Percentiles rank a stretch among this genome's conserved stretches.
Evolutionary conservation across 2,888 invertebrate species (phyloP).

Genomic region (Hydraecia micacea): DNA sequence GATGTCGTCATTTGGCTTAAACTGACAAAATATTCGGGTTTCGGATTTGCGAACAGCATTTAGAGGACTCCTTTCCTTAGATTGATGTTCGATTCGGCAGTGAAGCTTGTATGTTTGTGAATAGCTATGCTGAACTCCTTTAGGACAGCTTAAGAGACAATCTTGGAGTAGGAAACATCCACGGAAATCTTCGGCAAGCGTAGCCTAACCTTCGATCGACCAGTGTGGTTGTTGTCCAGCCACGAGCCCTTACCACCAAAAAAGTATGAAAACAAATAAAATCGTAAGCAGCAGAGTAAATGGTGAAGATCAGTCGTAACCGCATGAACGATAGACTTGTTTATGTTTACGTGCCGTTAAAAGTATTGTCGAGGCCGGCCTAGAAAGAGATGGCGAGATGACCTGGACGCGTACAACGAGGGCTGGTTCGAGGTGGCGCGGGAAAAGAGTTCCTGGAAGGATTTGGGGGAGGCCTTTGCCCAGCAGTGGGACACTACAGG

Average conservation of each 20-base stretch:
- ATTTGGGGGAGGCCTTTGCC: too few species aligned
- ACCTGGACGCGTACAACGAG: too few species aligned
- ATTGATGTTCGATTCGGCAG: not conserved
- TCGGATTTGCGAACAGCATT: not conserved
- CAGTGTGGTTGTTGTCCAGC: not conserved
- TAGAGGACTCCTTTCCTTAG: not conserved
- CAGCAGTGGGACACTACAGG: too few species aligned
- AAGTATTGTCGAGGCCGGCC: too few species aligned
- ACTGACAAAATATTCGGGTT: not conserved
- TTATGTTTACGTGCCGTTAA: conserved; percentile 50
- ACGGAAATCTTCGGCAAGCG: not conserved
- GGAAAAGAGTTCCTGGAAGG: too few species aligned
- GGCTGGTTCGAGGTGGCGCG: too few species aligned
- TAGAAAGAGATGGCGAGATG: too few species aligned
- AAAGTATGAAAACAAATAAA: conserved; percentile 15
- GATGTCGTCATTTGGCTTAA: not conserved
- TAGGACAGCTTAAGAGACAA: too few species aligned
- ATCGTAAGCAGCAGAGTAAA: conserved; percentile 28
- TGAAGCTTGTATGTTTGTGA: not conserved
- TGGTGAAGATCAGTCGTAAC: conserved; percentile 7
- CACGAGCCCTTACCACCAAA: not conserved
- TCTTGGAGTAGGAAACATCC: too few species aligned
- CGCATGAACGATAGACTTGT: conserved; percentile 16
- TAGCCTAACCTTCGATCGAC: not conserved
- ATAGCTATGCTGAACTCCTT: not conserved